Conservation (phyloP, 1,140 invertebrate species). For the Parapsyche elsis region DNA sequence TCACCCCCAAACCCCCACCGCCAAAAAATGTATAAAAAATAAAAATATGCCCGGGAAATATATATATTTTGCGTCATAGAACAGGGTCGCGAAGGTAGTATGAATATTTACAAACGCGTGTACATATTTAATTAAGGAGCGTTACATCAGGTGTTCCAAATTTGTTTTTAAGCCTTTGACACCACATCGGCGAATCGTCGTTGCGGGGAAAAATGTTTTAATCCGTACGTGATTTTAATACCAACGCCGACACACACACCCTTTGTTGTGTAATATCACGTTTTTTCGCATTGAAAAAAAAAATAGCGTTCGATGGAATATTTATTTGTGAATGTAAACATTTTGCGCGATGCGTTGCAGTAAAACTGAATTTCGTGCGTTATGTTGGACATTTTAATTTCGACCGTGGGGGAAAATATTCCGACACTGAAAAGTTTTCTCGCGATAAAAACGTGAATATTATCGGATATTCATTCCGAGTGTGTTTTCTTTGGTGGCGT, state of each 20-base stretch:
- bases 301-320: too few species aligned
- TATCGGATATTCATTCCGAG: constrained; percentile 19
- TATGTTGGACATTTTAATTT: background rate
- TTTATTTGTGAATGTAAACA: too few species aligned
- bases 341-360: too few species aligned
- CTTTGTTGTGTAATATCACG: background rate
- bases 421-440: background rate
- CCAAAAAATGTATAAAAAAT: background rate
- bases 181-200: background rate
- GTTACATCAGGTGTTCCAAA: constrained; percentile 16
- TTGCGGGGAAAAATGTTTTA: background rate
- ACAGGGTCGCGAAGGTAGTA: background rate
- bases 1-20: background rate
- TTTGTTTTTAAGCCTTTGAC: constrained; percentile 8
- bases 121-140: constrained; percentile 18
- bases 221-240: constrained; percentile 4
- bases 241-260: background rate
- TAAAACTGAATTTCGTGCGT: too few species aligned
- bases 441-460: constrained; percentile 14
- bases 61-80: background rate
- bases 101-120: constrained; percentile 5
- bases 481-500: background rate
- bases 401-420: constrained; percentile 7
- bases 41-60: background rate
- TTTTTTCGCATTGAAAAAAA: too few species aligned